Conservation (phyloP, 2,888 invertebrate genomes). For the Blastobasis adustella region DNA sequence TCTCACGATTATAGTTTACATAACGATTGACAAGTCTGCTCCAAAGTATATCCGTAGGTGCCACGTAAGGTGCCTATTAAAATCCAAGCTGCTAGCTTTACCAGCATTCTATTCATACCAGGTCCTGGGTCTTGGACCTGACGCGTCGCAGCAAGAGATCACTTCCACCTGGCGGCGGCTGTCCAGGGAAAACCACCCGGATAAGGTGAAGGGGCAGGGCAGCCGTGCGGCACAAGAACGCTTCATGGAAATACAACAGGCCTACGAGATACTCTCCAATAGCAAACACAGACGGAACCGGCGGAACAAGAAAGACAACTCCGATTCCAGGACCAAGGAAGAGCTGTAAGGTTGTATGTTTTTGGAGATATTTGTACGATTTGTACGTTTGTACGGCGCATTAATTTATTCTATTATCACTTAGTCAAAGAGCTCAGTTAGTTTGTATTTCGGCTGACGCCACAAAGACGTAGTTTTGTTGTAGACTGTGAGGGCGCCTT, state of each 20-base stretch:
- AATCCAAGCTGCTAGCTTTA: too few species aligned
- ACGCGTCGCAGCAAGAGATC: constrained; percentile 89
- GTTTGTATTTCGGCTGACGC: too few species aligned
- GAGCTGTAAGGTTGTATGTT: constrained; percentile 8
- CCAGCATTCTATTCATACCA: constrained; percentile 24
- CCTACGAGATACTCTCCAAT: constrained; percentile 91
- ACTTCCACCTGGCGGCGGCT: constrained; percentile 87
- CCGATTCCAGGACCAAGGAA: constrained; percentile 35
- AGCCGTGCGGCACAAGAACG: constrained; percentile 85
- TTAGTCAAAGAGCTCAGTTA: too few species aligned
- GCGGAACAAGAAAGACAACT: constrained; percentile 81
- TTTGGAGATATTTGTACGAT: too few species aligned
- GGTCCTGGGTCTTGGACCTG: constrained; percentile 85
- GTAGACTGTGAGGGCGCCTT: too few species aligned
- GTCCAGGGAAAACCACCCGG: constrained; percentile 92
- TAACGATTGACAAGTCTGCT: too few species aligned
- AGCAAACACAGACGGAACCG: constrained; percentile 84
- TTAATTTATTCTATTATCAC: too few species aligned
- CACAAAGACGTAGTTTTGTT: too few species aligned
- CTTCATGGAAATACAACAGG: constrained; percentile 95
- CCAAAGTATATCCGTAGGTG: too few species aligned
- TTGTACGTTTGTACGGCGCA: too few species aligned
- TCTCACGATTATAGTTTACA: too few species aligned
- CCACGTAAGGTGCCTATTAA: too few species aligned
- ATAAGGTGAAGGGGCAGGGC: constrained; percentile 86